Conservation (phyloP, 2,888 invertebrate genomes). For the Hetaerina titia region DNA sequence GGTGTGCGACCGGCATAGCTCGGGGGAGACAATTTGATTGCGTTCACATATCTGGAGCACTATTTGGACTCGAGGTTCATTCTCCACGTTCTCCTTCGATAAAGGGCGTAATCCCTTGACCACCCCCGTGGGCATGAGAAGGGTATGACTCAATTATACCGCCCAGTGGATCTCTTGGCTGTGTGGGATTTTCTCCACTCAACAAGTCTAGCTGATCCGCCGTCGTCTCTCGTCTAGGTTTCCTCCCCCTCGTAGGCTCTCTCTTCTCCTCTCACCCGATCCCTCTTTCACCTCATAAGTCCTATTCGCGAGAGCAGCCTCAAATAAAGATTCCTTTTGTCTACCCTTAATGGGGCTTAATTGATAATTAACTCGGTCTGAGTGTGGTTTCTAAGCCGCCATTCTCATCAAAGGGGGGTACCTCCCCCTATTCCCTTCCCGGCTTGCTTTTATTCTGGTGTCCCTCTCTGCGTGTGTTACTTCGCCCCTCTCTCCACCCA, state of each 20-base stretch:
- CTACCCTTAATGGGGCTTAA: slow-evolving; percentile 30
- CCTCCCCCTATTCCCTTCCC: neutral
- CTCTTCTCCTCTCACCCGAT: neutral
- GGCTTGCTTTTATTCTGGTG: neutral
- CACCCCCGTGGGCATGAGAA: neutral
- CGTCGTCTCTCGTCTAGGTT: slow-evolving; percentile 1
- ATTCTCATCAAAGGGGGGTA: slow-evolving; percentile 3
- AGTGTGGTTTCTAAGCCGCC: slow-evolving; percentile 1
- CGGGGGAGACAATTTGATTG: too few species aligned
- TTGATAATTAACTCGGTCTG: slow-evolving; percentile 15
- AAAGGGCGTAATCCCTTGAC: neutral
- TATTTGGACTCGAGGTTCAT: neutral
- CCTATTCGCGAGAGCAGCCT: neutral
- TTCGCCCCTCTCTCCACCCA: neutral
- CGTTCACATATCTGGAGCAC: too few species aligned
- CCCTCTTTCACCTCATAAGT: neutral
- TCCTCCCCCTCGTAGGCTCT: neutral
- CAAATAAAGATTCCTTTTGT: slow-evolving; percentile 39
- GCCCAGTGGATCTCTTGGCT: neutral
- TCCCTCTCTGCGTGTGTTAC: neutral
- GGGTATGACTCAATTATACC: slow-evolving; percentile 27
- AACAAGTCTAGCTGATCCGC: neutral
- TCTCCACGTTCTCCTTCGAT: neutral
- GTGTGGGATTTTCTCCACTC: neutral
- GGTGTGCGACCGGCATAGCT: neutral